These are phyloP conservation scores for Drosophila fungiperda DNA, from an alignment of 2,888 invertebrate species.

Conservation along the genomic window DNA sequence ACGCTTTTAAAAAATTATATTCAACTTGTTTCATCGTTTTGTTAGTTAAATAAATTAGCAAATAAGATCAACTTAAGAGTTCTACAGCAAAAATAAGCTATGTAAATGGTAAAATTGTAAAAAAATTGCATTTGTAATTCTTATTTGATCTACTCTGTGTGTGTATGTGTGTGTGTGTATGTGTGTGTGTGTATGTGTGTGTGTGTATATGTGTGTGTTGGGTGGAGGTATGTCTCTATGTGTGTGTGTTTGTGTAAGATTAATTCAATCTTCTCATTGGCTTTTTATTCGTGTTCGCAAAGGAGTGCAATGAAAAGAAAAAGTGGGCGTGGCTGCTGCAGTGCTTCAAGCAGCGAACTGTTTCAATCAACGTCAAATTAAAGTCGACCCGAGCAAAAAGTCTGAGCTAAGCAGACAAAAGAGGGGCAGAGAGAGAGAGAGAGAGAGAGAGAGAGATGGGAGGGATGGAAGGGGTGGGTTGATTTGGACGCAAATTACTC, in stretches of 20 bases:
- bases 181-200: constrained; percentile 13
- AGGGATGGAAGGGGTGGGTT: not conserved
- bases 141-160: constrained; percentile 14
- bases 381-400: constrained; percentile 42
- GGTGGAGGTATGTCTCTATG: not conserved
- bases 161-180: constrained; percentile 10
- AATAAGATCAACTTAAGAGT: constrained; percentile 71
- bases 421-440: constrained; percentile 4
- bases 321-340: constrained; percentile 28
- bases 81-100: constrained; percentile 59
- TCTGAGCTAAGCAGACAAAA: constrained; percentile 3
- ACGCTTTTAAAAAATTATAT: constrained; percentile 42
- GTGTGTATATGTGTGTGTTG: constrained; percentile 3
- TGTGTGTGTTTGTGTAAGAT: constrained; percentile 2
- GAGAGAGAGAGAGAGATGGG: not conserved
- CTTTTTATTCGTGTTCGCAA: constrained; percentile 39
- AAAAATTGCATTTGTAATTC: constrained; percentile 56
- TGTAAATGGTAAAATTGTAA: constrained; percentile 67
- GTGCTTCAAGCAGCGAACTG: constrained; percentile 52
- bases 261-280: constrained; percentile 31
- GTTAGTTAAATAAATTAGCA: constrained; percentile 67
- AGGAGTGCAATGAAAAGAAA: constrained; percentile 6
- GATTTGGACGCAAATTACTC: constrained; percentile 11
- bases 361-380: constrained; percentile 82
- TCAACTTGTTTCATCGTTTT: constrained; percentile 51